Conservation (phyloP, 1,140 invertebrate genomes). For the Drosophila tani region DNA sequence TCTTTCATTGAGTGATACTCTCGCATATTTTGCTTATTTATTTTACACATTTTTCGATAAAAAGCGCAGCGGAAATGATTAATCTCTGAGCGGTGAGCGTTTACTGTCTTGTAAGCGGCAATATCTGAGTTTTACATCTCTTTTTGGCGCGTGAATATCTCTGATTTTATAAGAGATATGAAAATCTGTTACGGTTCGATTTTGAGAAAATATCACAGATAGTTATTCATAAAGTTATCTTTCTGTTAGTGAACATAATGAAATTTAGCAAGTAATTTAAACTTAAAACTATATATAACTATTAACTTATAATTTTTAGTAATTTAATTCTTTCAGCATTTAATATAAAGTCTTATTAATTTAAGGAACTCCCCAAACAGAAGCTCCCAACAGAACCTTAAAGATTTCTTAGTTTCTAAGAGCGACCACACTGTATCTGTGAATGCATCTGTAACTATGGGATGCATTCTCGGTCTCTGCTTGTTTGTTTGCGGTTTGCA, state of each 20-base stretch:
- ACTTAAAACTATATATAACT: too few species aligned
- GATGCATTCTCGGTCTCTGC: conserved; percentile 41
- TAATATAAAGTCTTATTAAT: too few species aligned
- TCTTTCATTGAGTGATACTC: conserved; percentile 21
- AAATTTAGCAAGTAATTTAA: too few species aligned
- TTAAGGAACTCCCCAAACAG: not conserved
- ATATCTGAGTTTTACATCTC: not conserved
- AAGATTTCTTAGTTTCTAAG: not conserved
- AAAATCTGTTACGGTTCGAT: too few species aligned
- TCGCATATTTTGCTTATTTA: conserved; percentile 7
- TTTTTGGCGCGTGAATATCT: not conserved
- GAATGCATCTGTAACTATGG: conserved; percentile 28
- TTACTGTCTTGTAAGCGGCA: not conserved
- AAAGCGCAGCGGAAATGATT: conserved; percentile 12
- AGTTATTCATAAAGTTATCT: too few species aligned
- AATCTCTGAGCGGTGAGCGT: not conserved
- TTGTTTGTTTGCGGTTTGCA: conserved; percentile 47
- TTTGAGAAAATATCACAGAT: too few species aligned
- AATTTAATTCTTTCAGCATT: too few species aligned
- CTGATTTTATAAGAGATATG: not conserved
- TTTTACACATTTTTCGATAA: conserved; percentile 6
- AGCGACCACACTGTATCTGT: conserved; percentile 31
- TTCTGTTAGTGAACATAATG: too few species aligned
- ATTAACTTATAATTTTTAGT: too few species aligned
- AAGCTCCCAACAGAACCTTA: not conserved